phyloP scores from a whole-genome alignment of 1,140 invertebrate species.

The Pseudomyrmex dendroicus region DNA sequence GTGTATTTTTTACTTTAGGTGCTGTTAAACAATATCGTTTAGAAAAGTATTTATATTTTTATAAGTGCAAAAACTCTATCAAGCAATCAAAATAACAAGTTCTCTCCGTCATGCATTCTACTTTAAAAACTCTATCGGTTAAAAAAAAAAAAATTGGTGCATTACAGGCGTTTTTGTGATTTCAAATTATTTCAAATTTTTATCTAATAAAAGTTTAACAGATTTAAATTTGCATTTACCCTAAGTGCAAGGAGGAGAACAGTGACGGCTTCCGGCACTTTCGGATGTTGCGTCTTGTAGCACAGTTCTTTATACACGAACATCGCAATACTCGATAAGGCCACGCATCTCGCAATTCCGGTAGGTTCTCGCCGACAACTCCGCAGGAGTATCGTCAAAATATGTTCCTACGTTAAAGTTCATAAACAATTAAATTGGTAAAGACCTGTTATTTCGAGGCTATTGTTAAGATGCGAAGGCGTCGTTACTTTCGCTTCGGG shows the following conservation, averaged over 20 bases:
- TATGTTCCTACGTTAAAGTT: constrained; percentile 90
- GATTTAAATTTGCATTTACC: constrained; percentile 76
- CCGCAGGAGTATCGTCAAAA: constrained; percentile 94
- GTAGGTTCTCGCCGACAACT: constrained; percentile 95
- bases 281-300: constrained; percentile 88
- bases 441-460: not conserved
- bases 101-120: constrained; percentile 28
- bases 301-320: constrained; percentile 92
- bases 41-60: constrained; percentile 4
- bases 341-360: constrained; percentile 94
- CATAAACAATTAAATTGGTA: constrained; percentile 36
- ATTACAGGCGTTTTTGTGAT: constrained; percentile 7
- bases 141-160: not conserved
- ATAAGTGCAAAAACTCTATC: constrained; percentile 24
- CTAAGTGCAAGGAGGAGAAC: constrained; percentile 95
- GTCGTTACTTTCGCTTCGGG: constrained; percentile 91
- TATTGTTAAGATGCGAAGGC: constrained; percentile 8
- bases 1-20: constrained; percentile 32
- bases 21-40: constrained; percentile 34
- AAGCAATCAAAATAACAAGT: constrained; percentile 44
- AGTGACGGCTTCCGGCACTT: constrained; percentile 93
- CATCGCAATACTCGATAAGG: constrained; percentile 94
- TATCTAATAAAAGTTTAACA: not conserved
- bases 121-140: constrained; percentile 10
- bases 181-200: not conserved